Evolutionary conservation across 1,140 invertebrate genomes (phyloP), one percentile per base, ranked within the genome.

Genomic region (Drosophila sucinea): DNA sequence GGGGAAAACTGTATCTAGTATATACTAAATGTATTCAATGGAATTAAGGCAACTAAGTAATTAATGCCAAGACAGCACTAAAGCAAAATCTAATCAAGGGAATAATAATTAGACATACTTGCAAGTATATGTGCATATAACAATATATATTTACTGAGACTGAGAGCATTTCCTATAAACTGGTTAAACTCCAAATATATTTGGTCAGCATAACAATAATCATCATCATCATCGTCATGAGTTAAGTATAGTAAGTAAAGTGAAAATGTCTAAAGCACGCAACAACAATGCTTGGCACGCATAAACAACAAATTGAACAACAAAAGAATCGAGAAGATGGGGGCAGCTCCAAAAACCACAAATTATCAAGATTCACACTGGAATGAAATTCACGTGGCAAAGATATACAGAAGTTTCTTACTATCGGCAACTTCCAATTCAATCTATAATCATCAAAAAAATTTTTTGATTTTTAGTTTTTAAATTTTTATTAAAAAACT

Each of bases 181-280:
- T 51, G 44, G 44, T 51, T 4, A 51, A 51, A 27, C 44, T 51
- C 25, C 44, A 7, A 51, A 23, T 51, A 51, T 51, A 27, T 27
- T 23, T 44, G n/a, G 10, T n/a, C 41, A 62, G 60, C 51, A 76
- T 44, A 70, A 61, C 47, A 60, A 38, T 38, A 8, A 10, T 38
- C 35, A 4, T 38, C 35, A 38, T 11, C 33, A 35, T 75, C 10
- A 62, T 44, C 68, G 61, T 64, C 68, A 75, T 35, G 38, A 64
- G 44, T 32, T 57, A 41, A 66, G 61, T 71, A 58, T 40, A 65
- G 38, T 68, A 74, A 66, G 33, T 27, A 29, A 73, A 62, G 7
- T 27, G 29, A 73, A 79, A 79, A 70, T 77, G 66, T 77, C 73
- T 44, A 66, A 54, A 35, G 60, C 75, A 79, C 75, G 76, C 75